A percentile compares a stretch with the other conserved stretches of the same genome.
These are phyloP conservation scores for Pangasianodon gigas DNA, from an alignment of 2,113 vertebrate genomes.

Conservation along the genomic window DNA sequence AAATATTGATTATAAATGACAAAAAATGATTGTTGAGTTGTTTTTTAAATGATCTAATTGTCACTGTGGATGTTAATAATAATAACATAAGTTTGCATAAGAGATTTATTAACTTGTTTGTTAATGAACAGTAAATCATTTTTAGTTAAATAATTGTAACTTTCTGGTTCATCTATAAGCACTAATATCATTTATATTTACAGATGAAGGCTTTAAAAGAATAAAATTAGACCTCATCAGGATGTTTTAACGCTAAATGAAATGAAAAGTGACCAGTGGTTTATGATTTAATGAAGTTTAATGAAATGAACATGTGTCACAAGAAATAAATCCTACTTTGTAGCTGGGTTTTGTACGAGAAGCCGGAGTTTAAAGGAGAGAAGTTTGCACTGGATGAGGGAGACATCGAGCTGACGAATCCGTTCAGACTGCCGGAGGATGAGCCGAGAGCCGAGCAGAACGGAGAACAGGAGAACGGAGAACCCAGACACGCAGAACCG, in stretches of 20 bases:
- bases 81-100: neutral
- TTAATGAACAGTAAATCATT: neutral
- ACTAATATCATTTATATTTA: neutral
- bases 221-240: neutral
- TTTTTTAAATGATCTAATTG: neutral
- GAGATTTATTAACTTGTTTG: neutral
- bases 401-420: conserved; percentile 79
- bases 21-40: neutral
- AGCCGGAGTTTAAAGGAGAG: conserved; percentile 83
- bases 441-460: conserved; percentile 44
- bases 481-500: neutral
- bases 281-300: neutral
- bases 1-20: no score
- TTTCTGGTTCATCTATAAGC: neutral
- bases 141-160: neutral
- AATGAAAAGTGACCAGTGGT: neutral
- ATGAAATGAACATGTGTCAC: neutral
- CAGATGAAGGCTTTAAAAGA: neutral
- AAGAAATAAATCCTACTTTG: neutral
- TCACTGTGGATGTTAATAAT: neutral
- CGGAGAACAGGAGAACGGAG: conserved; percentile 37
- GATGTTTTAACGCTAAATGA: neutral
- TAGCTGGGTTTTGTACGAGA: conserved; percentile 95
- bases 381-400: conserved; percentile 88
- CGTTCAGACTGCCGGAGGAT: conserved; percentile 66